A percentile compares a stretch with the other conserved stretches of the same genome.
These are phyloP conservation scores for Temnothorax nylanderi DNA, from an alignment of 1,140 invertebrate genomes.

Conservation along the genomic window DNA sequence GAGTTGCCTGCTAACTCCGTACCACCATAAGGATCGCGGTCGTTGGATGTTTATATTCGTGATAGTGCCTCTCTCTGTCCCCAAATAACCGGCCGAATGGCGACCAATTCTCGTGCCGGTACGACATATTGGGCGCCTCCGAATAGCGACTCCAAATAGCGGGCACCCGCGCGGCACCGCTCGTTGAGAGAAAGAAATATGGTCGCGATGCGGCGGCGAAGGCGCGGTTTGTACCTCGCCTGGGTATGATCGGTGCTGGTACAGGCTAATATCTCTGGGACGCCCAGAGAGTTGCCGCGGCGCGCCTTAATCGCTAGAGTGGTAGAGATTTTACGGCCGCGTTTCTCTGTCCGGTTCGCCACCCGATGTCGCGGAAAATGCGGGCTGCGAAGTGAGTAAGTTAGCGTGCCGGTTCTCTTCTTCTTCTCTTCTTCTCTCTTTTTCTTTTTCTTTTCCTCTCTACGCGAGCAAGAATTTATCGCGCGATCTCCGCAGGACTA, in stretches of 20 bases:
- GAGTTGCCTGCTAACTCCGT: conserved; percentile 70
- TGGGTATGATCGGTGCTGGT: conserved; percentile 35
- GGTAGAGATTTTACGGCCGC: conserved; percentile 58
- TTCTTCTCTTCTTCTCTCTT: neutral
- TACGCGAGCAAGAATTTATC: conserved; percentile 31
- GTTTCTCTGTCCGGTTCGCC: conserved; percentile 40
- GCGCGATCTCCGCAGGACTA: conserved; percentile 33
- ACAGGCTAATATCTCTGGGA: conserved; percentile 59
- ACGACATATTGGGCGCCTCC: conserved; percentile 70
- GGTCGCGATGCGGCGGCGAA: conserved; percentile 37
- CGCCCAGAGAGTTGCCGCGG: neutral
- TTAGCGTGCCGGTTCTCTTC: neutral
- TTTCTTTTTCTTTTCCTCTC: neutral
- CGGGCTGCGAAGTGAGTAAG: conserved; percentile 41
- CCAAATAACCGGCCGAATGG: conserved; percentile 74
- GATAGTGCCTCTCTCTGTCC: conserved; percentile 76
- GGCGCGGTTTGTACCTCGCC: conserved; percentile 43
- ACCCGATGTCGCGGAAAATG: conserved; percentile 57
- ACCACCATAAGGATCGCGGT: conserved; percentile 76
- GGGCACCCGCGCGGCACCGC: conserved; percentile 19
- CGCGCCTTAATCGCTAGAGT: conserved; percentile 45
- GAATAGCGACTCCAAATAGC: conserved; percentile 68
- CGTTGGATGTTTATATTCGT: conserved; percentile 78
- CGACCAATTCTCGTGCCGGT: conserved; percentile 69
- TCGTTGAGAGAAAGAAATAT: conserved; percentile 74